phyloP scores from a whole-genome alignment of 2,888 invertebrate species.

The Lordiphosa andalusiaca region DNA sequence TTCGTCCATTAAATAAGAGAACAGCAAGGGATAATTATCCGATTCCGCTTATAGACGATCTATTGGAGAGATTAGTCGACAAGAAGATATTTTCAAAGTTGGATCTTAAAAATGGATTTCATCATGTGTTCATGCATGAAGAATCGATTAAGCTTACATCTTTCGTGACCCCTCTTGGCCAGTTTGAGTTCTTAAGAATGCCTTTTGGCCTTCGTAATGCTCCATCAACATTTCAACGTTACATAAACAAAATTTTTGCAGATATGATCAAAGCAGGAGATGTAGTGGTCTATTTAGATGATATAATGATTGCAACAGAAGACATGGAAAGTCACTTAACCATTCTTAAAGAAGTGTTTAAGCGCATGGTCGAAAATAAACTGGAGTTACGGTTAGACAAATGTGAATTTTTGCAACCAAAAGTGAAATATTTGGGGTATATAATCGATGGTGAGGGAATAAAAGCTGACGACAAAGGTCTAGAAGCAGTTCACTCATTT shows the following conservation, averaged over 20 bases:
- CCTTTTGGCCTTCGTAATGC: background rate
- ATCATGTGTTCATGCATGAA: too few relatives aligned
- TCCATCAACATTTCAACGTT: background rate
- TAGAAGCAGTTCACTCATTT: background rate
- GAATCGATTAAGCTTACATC: background rate
- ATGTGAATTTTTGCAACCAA: background rate
- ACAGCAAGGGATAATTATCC: too few relatives aligned
- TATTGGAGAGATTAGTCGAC: too few relatives aligned
- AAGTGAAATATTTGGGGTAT: background rate
- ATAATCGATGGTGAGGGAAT: background rate
- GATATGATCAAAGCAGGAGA: background rate
- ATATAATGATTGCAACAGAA: constrained; percentile 1
- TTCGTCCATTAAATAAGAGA: too few relatives aligned
- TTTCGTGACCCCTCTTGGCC: background rate
- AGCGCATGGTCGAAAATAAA: too few relatives aligned
- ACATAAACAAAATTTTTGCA: background rate
- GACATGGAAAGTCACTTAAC: background rate
- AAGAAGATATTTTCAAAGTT: too few relatives aligned
- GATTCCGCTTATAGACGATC: too few relatives aligned
- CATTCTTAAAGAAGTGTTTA: too few relatives aligned
- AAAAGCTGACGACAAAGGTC: too few relatives aligned
- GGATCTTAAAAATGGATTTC: too few relatives aligned
- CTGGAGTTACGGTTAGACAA: background rate
- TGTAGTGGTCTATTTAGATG: background rate
- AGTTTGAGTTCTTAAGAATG: background rate